phyloP scores from a whole-genome alignment of 2,797 vertebrate species.

The Masticophis lateralis region DNA sequence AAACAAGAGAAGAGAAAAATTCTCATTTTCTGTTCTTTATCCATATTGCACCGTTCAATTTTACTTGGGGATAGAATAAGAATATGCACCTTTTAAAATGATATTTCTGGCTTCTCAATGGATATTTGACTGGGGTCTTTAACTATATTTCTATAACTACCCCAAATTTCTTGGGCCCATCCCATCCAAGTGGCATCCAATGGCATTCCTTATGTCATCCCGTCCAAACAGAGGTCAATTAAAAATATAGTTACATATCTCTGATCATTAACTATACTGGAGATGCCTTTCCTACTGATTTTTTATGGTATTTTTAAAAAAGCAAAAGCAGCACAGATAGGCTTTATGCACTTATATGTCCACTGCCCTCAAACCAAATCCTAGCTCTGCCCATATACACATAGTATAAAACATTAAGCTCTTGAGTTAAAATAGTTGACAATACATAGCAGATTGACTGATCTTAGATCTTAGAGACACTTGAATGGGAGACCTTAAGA shows the following conservation, averaged over 20 bases:
- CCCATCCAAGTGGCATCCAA: conserved; percentile 16
- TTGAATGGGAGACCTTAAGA: neutral
- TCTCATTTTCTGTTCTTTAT: neutral
- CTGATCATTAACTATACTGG: conserved; percentile 9
- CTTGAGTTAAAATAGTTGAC: neutral
- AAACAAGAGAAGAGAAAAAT: conserved; percentile 15
- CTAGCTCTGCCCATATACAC: neutral
- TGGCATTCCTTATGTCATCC: neutral
- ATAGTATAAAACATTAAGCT: neutral
- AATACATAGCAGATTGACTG: neutral
- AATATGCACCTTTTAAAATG: neutral
- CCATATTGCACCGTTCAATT: neutral
- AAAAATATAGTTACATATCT: conserved; percentile 7
- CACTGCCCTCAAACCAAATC: neutral
- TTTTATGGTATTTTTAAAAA: neutral
- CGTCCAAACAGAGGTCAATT: neutral
- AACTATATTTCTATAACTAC: conserved; percentile 15
- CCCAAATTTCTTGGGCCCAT: neutral
- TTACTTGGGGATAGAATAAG: neutral
- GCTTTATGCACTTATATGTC: neutral
- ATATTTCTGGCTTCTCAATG: conserved; percentile 17
- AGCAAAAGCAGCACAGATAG: neutral
- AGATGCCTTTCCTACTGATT: neutral
- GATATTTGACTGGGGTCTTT: conserved; percentile 16
- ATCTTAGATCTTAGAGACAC: neutral